phyloP scores from a whole-genome alignment of 2,797 vertebrate genomes.

The Hydrophis major region DNA sequence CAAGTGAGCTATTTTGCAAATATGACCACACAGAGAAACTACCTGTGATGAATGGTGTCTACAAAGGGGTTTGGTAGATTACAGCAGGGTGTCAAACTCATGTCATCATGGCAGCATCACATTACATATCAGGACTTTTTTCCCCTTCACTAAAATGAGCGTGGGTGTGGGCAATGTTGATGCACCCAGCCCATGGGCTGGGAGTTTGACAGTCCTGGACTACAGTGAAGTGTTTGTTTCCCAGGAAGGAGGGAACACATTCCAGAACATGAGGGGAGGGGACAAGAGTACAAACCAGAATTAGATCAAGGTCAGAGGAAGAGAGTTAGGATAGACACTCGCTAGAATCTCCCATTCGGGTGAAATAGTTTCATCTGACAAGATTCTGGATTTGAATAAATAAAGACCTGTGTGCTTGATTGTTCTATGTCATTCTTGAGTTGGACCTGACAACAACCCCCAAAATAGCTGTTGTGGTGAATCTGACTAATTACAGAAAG shows the following conservation, averaged over 20 bases:
- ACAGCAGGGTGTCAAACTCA: neutral
- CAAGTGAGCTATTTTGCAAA: neutral
- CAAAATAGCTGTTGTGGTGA: neutral
- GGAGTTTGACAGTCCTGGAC: neutral
- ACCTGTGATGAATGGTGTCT: neutral
- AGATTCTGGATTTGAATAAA: neutral
- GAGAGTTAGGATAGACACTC: neutral
- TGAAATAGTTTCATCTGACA: neutral
- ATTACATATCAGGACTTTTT: too few relatives aligned
- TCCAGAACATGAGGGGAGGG: neutral
- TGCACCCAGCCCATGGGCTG: too few relatives aligned
- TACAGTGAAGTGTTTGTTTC: neutral
- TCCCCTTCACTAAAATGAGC: too few relatives aligned
- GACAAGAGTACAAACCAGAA: neutral
- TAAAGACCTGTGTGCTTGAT: neutral
- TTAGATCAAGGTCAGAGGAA: neutral
- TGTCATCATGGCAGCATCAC: too few relatives aligned
- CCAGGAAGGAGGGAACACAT: neutral
- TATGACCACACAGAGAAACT: neutral
- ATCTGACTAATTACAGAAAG: neutral
- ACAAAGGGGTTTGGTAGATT: neutral
- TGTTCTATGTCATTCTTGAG: neutral
- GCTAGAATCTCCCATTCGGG: neutral
- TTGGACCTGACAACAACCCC: neutral
- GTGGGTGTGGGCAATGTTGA: too few relatives aligned